A percentile compares a stretch with the other conserved stretches of the same genome.
Conservation (phyloP, 2,797 vertebrate species). For the Sibirionetta formosa region DNA sequence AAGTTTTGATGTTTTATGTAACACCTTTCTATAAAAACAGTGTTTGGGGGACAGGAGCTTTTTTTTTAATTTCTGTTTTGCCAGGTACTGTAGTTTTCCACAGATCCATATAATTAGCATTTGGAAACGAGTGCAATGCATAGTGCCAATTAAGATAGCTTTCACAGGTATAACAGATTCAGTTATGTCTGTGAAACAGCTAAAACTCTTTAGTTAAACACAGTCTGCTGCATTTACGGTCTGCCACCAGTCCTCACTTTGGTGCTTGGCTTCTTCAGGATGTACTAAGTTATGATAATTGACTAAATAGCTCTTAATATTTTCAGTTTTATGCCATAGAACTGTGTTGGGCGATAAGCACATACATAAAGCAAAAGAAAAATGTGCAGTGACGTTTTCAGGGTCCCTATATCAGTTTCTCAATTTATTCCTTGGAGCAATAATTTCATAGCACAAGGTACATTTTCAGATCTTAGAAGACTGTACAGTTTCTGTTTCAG, state of each 20-base stretch:
- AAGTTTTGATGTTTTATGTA: not conserved
- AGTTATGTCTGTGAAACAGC: too few relatives aligned
- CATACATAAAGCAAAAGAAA: not conserved
- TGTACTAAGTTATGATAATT: not conserved
- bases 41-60: not conserved
- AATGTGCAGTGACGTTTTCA: not conserved
- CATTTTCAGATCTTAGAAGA: not conserved
- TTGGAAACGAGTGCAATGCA: not conserved
- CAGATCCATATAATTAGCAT: not conserved
- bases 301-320: not conserved
- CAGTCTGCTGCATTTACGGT: not conserved
- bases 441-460: not conserved
- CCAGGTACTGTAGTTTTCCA: not conserved
- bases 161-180: not conserved
- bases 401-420: not conserved
- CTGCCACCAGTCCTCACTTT: not conserved
- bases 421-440: not conserved
- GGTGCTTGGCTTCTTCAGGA: not conserved
- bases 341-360: not conserved
- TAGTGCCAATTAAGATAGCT: not conserved
- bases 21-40: not conserved
- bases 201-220: not conserved
- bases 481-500: not conserved
- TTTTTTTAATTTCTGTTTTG: not conserved
- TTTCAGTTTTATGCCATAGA: not conserved